phyloP scores from a whole-genome alignment of 2,888 invertebrate species.

The Lithophane ornitopus region DNA sequence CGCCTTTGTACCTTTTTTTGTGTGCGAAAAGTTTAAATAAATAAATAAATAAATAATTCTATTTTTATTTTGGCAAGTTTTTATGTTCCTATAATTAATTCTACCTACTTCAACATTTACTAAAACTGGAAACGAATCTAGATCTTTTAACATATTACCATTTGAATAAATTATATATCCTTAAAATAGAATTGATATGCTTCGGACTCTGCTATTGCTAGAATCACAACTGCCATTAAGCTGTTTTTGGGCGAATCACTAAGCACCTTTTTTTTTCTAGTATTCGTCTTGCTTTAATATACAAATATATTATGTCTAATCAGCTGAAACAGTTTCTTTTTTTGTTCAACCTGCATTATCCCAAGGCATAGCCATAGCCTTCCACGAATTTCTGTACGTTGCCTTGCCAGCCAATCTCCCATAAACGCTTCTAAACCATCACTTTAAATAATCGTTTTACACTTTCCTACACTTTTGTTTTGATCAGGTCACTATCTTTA shows the following conservation, averaged over 20 bases:
- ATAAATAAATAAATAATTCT: no score
- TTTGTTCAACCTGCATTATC: neutral
- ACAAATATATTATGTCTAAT: no score
- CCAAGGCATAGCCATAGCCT: neutral
- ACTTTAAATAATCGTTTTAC: neutral
- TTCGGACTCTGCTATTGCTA: neutral
- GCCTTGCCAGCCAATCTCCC: neutral
- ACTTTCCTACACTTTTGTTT: no score
- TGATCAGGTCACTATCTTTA: neutral
- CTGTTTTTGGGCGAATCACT: neutral
- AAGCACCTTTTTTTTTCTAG: no score
- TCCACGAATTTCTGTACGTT: neutral
- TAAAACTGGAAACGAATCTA: conserved; percentile 45
- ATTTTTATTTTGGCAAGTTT: conserved; percentile 23
- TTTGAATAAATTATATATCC: conserved; percentile 9
- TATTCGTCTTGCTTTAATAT: neutral
- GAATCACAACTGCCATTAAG: neutral
- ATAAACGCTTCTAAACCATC: neutral
- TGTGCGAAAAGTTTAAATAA: no score
- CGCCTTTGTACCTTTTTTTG: no score
- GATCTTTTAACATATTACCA: conserved; percentile 16
- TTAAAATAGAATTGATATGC: conserved; percentile 1
- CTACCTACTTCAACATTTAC: conserved; percentile 6
- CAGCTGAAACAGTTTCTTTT: neutral
- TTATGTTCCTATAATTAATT: conserved; percentile 20